phyloP scores from a whole-genome alignment of 1,140 invertebrate species.

The Hylaeus anthracinus region DNA sequence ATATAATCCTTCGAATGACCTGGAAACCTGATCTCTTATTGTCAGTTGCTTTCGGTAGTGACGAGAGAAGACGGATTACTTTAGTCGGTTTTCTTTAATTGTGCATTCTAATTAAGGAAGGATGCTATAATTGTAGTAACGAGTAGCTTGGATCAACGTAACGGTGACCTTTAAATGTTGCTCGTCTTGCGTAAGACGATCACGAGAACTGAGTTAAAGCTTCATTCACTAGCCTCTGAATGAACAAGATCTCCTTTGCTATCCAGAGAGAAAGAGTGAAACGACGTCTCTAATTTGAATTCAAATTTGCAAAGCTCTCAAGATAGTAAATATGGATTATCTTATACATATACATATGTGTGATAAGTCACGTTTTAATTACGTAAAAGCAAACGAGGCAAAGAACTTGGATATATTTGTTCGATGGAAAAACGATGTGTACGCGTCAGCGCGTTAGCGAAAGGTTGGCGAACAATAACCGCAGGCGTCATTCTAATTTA shows the following conservation, averaged over 20 bases:
- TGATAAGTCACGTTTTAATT: no score
- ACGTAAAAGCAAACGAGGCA: no score
- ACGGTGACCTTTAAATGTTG: slow-evolving; percentile 62
- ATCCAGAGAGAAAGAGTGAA: no score
- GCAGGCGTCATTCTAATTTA: slow-evolving; percentile 19
- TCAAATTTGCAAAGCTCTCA: no score
- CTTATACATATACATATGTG: no score
- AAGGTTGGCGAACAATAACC: neutral
- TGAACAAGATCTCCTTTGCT: neutral
- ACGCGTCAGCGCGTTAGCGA: neutral
- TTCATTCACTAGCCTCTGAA: slow-evolving; percentile 47
- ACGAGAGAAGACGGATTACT: neutral
- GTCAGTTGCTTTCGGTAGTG: no score
- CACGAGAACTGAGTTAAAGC: slow-evolving; percentile 32
- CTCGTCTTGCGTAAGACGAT: slow-evolving; percentile 51
- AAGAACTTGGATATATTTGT: no score
- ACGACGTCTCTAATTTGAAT: neutral
- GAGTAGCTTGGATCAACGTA: slow-evolving; percentile 23
- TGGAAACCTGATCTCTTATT: no score
- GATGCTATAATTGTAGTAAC: neutral
- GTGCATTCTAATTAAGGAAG: neutral
- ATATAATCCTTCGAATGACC: no score
- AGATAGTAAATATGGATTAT: no score
- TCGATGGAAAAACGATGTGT: no score
- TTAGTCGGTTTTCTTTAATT: neutral